Conservation (phyloP, 2,888 invertebrate species). For the Carterocephalus palaemon region DNA sequence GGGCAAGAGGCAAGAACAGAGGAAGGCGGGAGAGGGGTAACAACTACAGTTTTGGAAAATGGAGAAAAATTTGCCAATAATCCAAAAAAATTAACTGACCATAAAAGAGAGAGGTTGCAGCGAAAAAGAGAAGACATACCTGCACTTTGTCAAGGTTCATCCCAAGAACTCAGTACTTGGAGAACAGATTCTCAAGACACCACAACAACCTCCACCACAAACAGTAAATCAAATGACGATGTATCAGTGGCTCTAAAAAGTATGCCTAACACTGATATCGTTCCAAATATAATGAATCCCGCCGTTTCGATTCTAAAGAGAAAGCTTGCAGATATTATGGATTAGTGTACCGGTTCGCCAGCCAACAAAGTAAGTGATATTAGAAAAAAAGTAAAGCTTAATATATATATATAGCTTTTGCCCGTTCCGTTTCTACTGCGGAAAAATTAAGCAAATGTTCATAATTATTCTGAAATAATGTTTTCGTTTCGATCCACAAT, state of each 20-base stretch:
- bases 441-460: too few species aligned
- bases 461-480: too few species aligned
- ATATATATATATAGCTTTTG: too few species aligned
- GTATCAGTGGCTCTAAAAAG: slow-evolving; percentile 48
- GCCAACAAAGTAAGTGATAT: too few species aligned
- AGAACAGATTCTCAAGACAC: slow-evolving; percentile 69
- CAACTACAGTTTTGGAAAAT: slow-evolving; percentile 68
- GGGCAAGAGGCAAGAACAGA: background rate
- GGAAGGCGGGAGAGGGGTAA: slow-evolving; percentile 33
- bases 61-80: slow-evolving; percentile 84
- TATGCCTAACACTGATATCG: slow-evolving; percentile 50
- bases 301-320: too few species aligned
- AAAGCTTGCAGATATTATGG: slow-evolving; percentile 50
- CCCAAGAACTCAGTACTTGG: slow-evolving; percentile 80
- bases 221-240: slow-evolving; percentile 52
- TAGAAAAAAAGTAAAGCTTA: too few species aligned
- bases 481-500: too few species aligned
- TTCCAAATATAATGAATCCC: slow-evolving; percentile 63
- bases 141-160: slow-evolving; percentile 88
- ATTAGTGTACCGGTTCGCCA: slow-evolving; percentile 34
- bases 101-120: slow-evolving; percentile 86
- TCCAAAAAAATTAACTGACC: slow-evolving; percentile 84
- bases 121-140: slow-evolving; percentile 87
- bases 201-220: slow-evolving; percentile 45
- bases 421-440: too few species aligned